Percentiles rank a stretch among this genome's conserved stretches.
phyloP scores from a whole-genome alignment of 2,113 vertebrate genomes.

The Odocoileus virginianus region DNA sequence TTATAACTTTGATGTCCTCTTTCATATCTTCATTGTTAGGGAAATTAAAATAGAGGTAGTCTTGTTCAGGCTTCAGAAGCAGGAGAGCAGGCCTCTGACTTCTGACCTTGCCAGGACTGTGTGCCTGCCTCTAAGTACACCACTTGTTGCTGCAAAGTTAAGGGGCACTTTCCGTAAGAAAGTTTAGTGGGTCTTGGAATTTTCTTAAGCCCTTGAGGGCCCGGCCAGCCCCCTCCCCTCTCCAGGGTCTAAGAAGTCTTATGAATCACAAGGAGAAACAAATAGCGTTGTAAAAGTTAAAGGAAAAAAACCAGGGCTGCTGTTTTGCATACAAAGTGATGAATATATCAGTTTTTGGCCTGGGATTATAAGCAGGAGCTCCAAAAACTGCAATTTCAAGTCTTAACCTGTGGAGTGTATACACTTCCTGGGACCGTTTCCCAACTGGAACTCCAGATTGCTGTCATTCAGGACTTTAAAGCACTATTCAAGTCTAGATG shows the following conservation, averaged over 20 bases:
- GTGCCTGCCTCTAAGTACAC: neutral
- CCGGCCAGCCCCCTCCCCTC: neutral
- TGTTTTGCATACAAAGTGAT: neutral
- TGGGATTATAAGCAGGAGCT: neutral
- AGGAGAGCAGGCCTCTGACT: neutral
- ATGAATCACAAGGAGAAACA: neutral
- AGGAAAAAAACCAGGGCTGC: neutral
- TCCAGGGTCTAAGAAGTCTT: neutral
- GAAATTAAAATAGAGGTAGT: neutral
- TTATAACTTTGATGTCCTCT: neutral
- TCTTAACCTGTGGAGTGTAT: neutral
- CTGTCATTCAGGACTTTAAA: neutral
- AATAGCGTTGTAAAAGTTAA: neutral
- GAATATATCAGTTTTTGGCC: neutral
- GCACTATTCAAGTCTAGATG: neutral
- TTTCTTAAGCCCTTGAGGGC: neutral
- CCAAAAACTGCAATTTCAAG: neutral
- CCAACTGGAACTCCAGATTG: neutral
- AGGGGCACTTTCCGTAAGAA: neutral
- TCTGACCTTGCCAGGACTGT: neutral
- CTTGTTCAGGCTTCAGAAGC: neutral
- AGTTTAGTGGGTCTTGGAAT: neutral
- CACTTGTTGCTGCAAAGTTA: neutral
- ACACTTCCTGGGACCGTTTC: neutral
- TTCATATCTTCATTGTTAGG: neutral